Base-by-base conservation (phyloP, 2,888 invertebrate species). In the Lepidocyrtinus sp. region DNA sequence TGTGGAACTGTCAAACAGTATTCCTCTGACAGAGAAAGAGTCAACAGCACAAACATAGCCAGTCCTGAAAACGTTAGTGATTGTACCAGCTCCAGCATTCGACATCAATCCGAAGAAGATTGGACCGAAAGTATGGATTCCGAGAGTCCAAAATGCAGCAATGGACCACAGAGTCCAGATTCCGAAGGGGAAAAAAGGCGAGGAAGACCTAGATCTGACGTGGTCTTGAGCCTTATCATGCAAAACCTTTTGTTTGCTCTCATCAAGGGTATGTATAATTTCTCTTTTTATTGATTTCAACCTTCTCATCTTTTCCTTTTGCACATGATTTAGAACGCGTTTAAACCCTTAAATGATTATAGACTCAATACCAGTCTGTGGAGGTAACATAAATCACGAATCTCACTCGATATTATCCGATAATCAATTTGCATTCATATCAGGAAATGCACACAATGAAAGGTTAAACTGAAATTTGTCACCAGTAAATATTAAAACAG, bases 171-270 rank as follows among this genome's bases (percentile, higher is more conserved):
- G 63, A 86, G 85, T 73, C 86, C 86, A 1, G 87, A 87, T 45
- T 86, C 86, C 2, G 86, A 86, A 36, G 82, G 79, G 50, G 89
- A 89, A 69, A 89, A 90, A 85, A 89, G 91, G 83, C 89, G 93
- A 85, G 94, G 94, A 17, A 89, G 94, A 85, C 94, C 94, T 17
- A 90, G 93, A 87, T 93, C 93, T 65, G 93, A 93, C 88, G 91
- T 91, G 73, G 91, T 94, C 72, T 91, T 91, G 82, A 90, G 91
- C 79, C 89, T 94, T 69, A 93, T 94, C 88, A 90, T 92, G 84
- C 92, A 93, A 93, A 93, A 87, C 94, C 94, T 1, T 94, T 94
- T 88, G 89, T 92, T 25, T 94, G 94, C 88, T 90, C 92, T 1
- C 90, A 89, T 81, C 88, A 89, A 68, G 92, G 91, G 88, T 88